Conservation (phyloP, 1,140 invertebrate genomes). For the Lamellibrachia luymesi region DNA sequence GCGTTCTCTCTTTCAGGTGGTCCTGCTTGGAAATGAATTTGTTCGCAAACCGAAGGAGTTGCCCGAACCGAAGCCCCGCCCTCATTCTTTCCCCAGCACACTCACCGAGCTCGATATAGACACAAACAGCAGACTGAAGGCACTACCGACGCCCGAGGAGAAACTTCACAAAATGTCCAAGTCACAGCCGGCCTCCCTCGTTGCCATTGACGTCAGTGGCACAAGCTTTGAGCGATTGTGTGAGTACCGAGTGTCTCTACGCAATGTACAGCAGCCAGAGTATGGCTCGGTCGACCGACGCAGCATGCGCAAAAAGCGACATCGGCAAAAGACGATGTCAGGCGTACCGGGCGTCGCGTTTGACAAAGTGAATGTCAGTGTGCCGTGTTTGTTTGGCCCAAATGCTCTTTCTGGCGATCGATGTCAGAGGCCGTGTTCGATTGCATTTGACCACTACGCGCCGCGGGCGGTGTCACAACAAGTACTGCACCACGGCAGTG, state of each 20-base stretch:
- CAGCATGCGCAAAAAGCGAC: slow-evolving; percentile 10
- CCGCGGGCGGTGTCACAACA: not conserved
- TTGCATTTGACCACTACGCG: not conserved
- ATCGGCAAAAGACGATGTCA: not conserved
- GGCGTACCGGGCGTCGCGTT: not conserved
- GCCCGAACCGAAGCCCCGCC: not conserved
- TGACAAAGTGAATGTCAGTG: slow-evolving; percentile 1
- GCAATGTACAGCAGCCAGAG: not conserved
- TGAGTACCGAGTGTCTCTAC: slow-evolving; percentile 21
- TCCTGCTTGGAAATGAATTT: not conserved
- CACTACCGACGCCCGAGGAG: not conserved
- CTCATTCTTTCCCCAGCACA: not conserved
- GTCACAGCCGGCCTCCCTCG: slow-evolving; percentile 6
- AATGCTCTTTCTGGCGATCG: not conserved
- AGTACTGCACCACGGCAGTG: not conserved
- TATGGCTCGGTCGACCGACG: slow-evolving; percentile 1
- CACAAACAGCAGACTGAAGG: not conserved
- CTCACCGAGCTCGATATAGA: not conserved
- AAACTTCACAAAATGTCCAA: slow-evolving; percentile 2
- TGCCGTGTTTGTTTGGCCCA: not conserved
- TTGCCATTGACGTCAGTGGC: slow-evolving; percentile 2
- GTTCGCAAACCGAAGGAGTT: not conserved
- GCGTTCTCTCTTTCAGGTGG: not conserved
- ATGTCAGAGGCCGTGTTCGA: not conserved
- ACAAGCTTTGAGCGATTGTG: slow-evolving; percentile 16